Evolutionary conservation across 2,113 vertebrate species (phyloP).

Genomic region (Apodemus speciosus): DNA sequence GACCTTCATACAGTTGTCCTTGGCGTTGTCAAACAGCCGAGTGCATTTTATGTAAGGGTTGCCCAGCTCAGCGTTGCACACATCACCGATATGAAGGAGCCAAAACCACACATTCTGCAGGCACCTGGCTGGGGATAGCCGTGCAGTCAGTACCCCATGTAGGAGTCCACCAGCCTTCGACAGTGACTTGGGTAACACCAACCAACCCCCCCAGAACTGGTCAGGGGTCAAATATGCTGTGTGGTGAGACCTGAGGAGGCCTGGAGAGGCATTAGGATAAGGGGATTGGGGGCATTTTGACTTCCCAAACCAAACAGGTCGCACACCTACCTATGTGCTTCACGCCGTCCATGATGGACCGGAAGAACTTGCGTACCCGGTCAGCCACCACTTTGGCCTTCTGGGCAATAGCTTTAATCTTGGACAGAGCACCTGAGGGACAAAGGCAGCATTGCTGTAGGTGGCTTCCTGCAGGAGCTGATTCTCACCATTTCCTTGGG

Average conservation of each 20-base stretch:
- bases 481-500: neutral
- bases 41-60: conserved; percentile 87
- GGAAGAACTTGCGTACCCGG: conserved; percentile 85
- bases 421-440: conserved; percentile 80
- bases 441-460: no score
- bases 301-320: accelerated
- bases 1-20: conserved; percentile 81
- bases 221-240: neutral
- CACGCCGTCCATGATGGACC: conserved; percentile 85
- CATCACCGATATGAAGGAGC: conserved; percentile 83
- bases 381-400: conserved; percentile 85
- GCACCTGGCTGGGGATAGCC: conserved; percentile 82
- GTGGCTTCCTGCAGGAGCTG: neutral
- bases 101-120: conserved; percentile 89
- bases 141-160: neutral
- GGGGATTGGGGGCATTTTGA: neutral
- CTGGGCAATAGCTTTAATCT: conserved; percentile 87
- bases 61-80: conserved; percentile 90
- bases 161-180: neutral
- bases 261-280: neutral
- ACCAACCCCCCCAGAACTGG: neutral
- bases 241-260: neutral
- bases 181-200: neutral
- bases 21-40: conserved; percentile 82
- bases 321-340: conserved; percentile 88